Evolutionary conservation across 1,140 invertebrate genomes (phyloP).

Genomic region (Meloidogyne floridensis): DNA sequence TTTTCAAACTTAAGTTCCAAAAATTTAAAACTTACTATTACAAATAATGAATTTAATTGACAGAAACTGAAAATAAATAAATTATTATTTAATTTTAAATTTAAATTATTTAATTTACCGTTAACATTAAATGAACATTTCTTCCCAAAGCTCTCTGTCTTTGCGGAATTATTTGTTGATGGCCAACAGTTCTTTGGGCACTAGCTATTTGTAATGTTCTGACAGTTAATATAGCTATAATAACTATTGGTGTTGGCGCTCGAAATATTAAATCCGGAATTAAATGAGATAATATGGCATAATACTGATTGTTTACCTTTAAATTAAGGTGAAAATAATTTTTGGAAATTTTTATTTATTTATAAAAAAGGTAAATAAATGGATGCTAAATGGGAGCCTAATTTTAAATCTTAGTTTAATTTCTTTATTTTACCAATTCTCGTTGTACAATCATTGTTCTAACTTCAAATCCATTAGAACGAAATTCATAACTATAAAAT

Average conservation of each 20-base stretch:
- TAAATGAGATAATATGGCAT: slow-evolving; percentile 60
- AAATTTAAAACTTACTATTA: slow-evolving; percentile 42
- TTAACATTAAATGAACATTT: slow-evolving; percentile 35
- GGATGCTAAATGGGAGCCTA: too few species aligned
- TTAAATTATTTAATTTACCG: neutral
- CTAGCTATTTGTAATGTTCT: slow-evolving; percentile 59
- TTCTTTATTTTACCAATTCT: slow-evolving; percentile 37
- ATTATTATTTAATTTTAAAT: neutral
- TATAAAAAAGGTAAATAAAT: neutral
- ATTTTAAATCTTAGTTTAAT: too few species aligned
- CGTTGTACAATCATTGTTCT: slow-evolving; percentile 56
- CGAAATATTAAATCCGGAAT: slow-evolving; percentile 63
- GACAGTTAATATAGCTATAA: slow-evolving; percentile 62
- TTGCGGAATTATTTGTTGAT: slow-evolving; percentile 16
- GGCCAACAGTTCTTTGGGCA: slow-evolving; percentile 48
- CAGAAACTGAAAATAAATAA: slow-evolving; percentile 45
- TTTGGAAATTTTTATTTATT: neutral
- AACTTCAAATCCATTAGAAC: slow-evolving; percentile 43
- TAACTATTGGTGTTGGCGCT: slow-evolving; percentile 60
- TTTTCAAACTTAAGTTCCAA: too few species aligned
- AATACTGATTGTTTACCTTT: slow-evolving; percentile 51
- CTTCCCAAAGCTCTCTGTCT: slow-evolving; percentile 20
- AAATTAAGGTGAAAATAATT: neutral
- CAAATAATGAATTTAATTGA: slow-evolving; percentile 65
- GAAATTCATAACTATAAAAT: slow-evolving; percentile 44